A percentile compares a stretch with the other conserved stretches of the same genome.
Conservation (phyloP, 2,888 invertebrate genomes). For the Melanostoma mellinum region DNA sequence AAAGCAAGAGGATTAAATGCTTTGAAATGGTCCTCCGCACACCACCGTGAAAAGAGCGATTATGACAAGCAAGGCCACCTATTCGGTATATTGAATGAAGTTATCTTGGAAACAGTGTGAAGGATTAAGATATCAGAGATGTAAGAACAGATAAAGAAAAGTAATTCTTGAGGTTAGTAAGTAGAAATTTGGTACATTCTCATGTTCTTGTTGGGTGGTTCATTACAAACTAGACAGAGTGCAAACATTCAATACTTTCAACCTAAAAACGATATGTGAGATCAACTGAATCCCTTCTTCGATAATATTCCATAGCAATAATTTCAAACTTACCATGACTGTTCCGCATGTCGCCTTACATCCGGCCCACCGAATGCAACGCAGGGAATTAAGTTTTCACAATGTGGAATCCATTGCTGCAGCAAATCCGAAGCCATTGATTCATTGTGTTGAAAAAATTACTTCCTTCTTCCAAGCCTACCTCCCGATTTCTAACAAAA, state of each 20-base stretch:
- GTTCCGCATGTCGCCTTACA: no score
- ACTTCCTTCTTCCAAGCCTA: conserved; percentile 57
- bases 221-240: no score
- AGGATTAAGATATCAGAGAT: conserved; percentile 11
- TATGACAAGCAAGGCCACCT: conserved; percentile 53
- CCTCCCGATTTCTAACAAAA: conserved; percentile 4
- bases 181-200: no score
- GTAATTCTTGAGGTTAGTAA: no score
- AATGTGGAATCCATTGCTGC: conserved; percentile 11
- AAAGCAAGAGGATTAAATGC: neutral
- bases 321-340: no score
- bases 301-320: no score
- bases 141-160: neutral
- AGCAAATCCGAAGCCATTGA: conserved; percentile 48
- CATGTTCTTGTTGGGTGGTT: no score
- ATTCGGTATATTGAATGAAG: conserved; percentile 18
- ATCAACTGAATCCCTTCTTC: no score
- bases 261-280: no score
- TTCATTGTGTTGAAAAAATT: conserved; percentile 58
- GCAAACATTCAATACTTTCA: no score
- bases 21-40: neutral
- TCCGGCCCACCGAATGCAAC: no score
- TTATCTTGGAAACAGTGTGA: conserved; percentile 16
- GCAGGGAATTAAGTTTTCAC: conserved; percentile 9
- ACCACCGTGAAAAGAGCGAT: neutral